A percentile compares a stretch with the other conserved stretches of the same genome.
Conservation (phyloP, 2,797 vertebrate species). For the Mus caroli region DNA sequence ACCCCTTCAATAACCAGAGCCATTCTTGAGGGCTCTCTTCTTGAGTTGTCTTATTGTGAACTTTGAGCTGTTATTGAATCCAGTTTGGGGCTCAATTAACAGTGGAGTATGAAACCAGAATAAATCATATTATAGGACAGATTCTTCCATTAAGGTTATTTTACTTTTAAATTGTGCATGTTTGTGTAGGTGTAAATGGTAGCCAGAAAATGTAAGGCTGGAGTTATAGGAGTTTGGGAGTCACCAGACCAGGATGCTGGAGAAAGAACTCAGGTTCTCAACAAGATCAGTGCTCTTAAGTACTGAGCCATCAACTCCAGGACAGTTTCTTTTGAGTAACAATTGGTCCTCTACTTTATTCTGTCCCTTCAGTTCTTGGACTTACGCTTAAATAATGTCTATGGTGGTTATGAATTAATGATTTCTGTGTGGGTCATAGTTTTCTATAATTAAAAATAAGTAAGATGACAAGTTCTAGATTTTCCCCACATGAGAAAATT, state of each 20-base stretch:
- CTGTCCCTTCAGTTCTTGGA: neutral
- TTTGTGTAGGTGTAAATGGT: neutral
- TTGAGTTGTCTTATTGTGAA: neutral
- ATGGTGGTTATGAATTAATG: neutral
- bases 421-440: neutral
- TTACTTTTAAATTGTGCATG: neutral
- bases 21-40: neutral
- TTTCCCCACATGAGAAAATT: neutral
- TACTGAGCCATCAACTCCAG: neutral
- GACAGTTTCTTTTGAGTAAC: neutral
- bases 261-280: neutral
- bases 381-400: neutral
- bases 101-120: neutral
- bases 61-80: neutral
- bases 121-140: neutral
- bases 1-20: neutral
- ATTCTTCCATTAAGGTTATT: neutral
- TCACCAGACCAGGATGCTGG: neutral
- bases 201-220: neutral
- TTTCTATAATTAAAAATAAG: conserved; percentile 62
- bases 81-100: neutral
- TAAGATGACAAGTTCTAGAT: conserved; percentile 6
- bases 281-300: neutral
- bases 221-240: neutral
- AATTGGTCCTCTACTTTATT: conserved; percentile 47